These are phyloP conservation scores for Linnaemya vulpina DNA, from an alignment of 2,888 invertebrate species.

Conservation along the genomic window DNA sequence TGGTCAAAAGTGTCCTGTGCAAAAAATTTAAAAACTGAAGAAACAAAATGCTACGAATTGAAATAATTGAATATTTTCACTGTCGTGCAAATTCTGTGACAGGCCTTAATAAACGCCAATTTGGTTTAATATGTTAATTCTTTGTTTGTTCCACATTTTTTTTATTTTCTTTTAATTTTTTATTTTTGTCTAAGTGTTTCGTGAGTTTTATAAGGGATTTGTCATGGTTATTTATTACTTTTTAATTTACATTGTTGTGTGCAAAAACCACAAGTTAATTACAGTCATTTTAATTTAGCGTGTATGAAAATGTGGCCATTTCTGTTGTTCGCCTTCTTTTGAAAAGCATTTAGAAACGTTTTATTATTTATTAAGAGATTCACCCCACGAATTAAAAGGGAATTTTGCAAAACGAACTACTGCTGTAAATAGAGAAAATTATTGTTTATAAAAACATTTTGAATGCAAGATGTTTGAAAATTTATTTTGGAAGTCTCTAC, in stretches of 20 bases:
- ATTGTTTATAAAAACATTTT: background rate
- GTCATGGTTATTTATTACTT: background rate
- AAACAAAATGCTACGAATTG: no score
- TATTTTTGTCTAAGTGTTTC: background rate
- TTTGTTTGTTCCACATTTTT: background rate
- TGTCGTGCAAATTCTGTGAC: no score
- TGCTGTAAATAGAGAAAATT: background rate
- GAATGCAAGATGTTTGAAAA: background rate
- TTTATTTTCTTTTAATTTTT: background rate
- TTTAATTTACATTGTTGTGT: slow-evolving; percentile 14
- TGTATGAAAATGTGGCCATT: slow-evolving; percentile 12
- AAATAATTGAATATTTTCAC: no score
- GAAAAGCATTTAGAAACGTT: background rate
- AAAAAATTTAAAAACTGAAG: no score
- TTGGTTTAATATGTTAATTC: background rate
- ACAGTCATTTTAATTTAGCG: slow-evolving; percentile 43
- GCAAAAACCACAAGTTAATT: slow-evolving; percentile 43
- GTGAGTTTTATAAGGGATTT: background rate
- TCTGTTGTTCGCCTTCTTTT: background rate
- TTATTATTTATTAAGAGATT: slow-evolving; percentile 33
- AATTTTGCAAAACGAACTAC: background rate
- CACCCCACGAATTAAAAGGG: background rate
- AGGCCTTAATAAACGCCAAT: background rate
- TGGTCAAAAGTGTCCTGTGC: no score
- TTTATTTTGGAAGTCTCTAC: background rate